These are phyloP conservation scores for Corythoichthys intestinalis DNA, from an alignment of 2,113 vertebrate species.

Conservation along the genomic window DNA sequence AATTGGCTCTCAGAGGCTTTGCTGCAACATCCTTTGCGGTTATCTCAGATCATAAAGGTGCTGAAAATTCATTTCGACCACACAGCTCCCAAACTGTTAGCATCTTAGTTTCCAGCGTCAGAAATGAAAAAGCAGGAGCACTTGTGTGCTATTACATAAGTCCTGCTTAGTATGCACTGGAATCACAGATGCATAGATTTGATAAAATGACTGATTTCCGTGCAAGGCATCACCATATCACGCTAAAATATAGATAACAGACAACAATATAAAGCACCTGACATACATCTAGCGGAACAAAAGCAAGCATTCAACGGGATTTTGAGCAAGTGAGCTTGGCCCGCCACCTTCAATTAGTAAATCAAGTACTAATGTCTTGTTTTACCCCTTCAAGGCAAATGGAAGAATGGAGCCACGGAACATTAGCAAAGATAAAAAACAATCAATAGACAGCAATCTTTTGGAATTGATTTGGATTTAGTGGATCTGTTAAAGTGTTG, in stretches of 20 bases:
- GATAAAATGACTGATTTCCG: no score
- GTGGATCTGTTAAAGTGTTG: no score
- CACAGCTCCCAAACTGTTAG: not conserved
- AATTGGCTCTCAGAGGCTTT: not conserved
- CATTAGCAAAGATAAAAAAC: not conserved
- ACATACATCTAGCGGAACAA: no score
- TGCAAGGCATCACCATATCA: no score
- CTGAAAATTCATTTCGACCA: not conserved
- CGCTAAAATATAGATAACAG: no score
- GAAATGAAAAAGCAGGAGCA: not conserved
- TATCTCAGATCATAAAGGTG: not conserved
- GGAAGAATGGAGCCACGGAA: not conserved
- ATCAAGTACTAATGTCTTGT: not conserved
- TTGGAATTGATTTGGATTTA: no score
- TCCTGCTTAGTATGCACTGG: not conserved
- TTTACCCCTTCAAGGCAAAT: not conserved
- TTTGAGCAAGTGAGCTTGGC: slow-evolving; percentile 6
- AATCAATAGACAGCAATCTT: no score
- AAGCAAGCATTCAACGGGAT: not conserved
- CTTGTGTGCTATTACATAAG: not conserved
- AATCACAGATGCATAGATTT: not conserved
- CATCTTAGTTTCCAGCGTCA: not conserved
- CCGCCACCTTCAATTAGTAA: slow-evolving; percentile 15
- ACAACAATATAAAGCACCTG: no score
- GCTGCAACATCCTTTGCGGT: not conserved